These are phyloP conservation scores for Apis cerana DNA, from an alignment of 1,140 invertebrate genomes.

Conservation along the genomic window DNA sequence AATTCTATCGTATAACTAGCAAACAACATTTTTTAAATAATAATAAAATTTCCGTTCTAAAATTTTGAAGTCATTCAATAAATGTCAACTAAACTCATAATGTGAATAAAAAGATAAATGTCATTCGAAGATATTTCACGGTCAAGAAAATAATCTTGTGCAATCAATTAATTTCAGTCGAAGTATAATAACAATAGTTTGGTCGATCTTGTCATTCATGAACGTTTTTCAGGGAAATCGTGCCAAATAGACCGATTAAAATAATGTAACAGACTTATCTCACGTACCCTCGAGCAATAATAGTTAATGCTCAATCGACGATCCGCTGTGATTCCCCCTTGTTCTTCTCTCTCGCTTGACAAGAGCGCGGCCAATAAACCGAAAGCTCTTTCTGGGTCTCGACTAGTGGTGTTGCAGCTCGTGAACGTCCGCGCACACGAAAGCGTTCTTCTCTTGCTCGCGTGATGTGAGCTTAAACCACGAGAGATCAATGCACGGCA, in stretches of 20 bases:
- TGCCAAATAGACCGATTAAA: constrained; percentile 51
- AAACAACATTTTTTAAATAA: no score
- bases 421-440: constrained; percentile 12
- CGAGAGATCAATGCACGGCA: constrained; percentile 48
- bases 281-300: constrained; percentile 42
- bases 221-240: constrained; percentile 24
- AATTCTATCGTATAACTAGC: no score
- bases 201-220: neutral
- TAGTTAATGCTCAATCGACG: constrained; percentile 49
- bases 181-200: constrained; percentile 9
- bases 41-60: neutral
- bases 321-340: constrained; percentile 43
- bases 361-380: constrained; percentile 39
- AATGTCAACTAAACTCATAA: neutral
- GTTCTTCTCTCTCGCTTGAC: constrained; percentile 12
- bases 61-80: neutral
- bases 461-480: constrained; percentile 42
- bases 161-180: constrained; percentile 4
- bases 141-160: neutral
- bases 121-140: neutral
- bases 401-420: neutral
- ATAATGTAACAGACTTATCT: constrained; percentile 51
- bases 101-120: neutral
- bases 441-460: constrained; percentile 18
- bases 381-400: constrained; percentile 40